phyloP scores from a whole-genome alignment of 2,888 invertebrate species.

The Atherix ibis region DNA sequence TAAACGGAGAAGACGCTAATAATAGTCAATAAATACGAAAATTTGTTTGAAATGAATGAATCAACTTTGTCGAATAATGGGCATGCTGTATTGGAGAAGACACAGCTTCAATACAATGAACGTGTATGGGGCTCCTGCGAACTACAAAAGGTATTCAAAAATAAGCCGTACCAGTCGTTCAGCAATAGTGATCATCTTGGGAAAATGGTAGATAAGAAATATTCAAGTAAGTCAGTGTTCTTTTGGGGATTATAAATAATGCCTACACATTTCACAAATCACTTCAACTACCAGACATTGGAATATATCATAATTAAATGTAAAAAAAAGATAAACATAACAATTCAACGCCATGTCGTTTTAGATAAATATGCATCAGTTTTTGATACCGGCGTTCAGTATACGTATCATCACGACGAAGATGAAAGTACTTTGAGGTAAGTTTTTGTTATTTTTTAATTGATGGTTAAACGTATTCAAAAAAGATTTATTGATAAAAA shows the following conservation, averaged over 20 bases:
- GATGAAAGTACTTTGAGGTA: slow-evolving; percentile 89
- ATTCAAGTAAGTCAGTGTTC: slow-evolving; percentile 55
- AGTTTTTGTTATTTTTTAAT: too few species aligned
- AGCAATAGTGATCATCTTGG: slow-evolving; percentile 97
- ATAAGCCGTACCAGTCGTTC: slow-evolving; percentile 88
- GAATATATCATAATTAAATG: background rate
- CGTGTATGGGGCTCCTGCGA: slow-evolving; percentile 92
- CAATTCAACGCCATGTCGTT: background rate
- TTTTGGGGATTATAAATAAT: too few species aligned
- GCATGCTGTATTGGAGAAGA: slow-evolving; percentile 20
- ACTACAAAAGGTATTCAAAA: slow-evolving; percentile 71
- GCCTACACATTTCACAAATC: background rate
- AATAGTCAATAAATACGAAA: too few species aligned
- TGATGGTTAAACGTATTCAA: too few species aligned
- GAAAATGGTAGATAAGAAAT: slow-evolving; percentile 93
- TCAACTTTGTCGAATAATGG: slow-evolving; percentile 22
- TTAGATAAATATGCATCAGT: slow-evolving; percentile 80
- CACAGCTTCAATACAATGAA: slow-evolving; percentile 27
- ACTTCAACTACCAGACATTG: background rate
- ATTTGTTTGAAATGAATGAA: slow-evolving; percentile 18
- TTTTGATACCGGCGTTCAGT: slow-evolving; percentile 89
- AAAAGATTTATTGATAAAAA: too few species aligned
- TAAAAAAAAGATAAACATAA: background rate
- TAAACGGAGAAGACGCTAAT: too few species aligned
- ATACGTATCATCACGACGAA: slow-evolving; percentile 97